Base-by-base conservation (phyloP, 2,888 invertebrate genomes). In the Aspidiotus rigidus region DNA sequence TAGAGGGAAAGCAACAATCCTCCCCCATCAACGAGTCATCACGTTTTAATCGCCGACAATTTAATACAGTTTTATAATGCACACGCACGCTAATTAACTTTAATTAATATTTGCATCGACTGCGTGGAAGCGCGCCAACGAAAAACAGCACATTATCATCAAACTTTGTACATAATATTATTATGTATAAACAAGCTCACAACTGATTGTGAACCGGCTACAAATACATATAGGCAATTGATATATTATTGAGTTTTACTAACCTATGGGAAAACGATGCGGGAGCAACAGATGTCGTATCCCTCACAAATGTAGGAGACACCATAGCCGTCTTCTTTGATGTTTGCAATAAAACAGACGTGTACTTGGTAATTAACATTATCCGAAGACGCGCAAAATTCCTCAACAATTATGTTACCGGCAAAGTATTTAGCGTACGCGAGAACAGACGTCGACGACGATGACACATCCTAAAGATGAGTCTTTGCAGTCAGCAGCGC, bases 321-420 rank as follows among this genome's bases (percentile, higher is more conserved):
- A 74, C 74, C 9, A 74, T 72, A 40, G 74, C 74, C 42, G 74
- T 74, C 71, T 81, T 80, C 72, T 79, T 80, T n/a, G 84, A 84
- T 71, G 85, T 84, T 77, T 86, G 86, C 79, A 86, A 77, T 75
- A 87, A 77, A 71, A 87, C 81, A 63, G 86, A 83, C n/a, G 86
- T 87, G 75, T 85, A 87, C 76, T 85, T 84, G 28, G 86, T 86
- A 77, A 87, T 87, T 77, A 86, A 80, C 86, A 86, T 87, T 13
- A 63, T 59, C 39, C 39, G 13, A 59, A 17, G 59, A 39, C 28
- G 59, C 59, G 59, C 28, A 28, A n/a, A 49, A 49, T 49, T 49
- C 49, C 49, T 49, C 49, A n/a, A 49, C 28, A 28, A 28, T 28
- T 28, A 28, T 28, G n/a, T 49, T 49, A 49, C 49, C 11, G 49